Percentiles rank a stretch among this genome's conserved stretches.
phyloP scores from a whole-genome alignment of 2,797 vertebrate genomes.

The Rhinoraja longicauda region DNA sequence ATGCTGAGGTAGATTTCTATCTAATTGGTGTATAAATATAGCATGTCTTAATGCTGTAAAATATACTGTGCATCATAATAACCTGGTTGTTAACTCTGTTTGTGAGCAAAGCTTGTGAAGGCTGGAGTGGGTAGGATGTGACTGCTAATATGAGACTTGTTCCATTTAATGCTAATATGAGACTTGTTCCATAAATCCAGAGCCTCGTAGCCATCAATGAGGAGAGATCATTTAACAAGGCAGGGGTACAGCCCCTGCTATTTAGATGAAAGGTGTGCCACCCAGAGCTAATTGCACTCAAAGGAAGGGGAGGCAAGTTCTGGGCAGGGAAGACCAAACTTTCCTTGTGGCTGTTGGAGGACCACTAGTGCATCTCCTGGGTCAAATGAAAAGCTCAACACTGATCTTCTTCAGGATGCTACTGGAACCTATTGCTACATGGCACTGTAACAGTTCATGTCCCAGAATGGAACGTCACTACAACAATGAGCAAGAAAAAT shows the following conservation, averaged over 20 bases:
- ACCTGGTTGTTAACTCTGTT: background rate
- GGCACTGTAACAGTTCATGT: background rate
- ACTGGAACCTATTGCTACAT: background rate
- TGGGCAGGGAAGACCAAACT: background rate
- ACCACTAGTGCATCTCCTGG: background rate
- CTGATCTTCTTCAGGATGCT: background rate
- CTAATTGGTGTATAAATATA: background rate
- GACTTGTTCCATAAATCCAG: too few relatives aligned
- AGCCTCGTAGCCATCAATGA: background rate
- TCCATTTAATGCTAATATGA: too few relatives aligned
- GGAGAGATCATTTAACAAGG: background rate
- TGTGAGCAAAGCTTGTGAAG: background rate
- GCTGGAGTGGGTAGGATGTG: too few relatives aligned
- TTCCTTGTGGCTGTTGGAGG: background rate
- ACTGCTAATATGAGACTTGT: background rate
- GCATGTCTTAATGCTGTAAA: background rate
- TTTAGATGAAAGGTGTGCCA: background rate
- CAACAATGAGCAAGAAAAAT: background rate
- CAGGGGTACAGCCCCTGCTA: background rate
- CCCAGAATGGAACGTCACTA: background rate
- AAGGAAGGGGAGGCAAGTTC: background rate
- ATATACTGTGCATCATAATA: background rate
- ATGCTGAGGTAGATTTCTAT: conserved; percentile 59
- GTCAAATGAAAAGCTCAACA: background rate
- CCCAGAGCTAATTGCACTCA: background rate